Percentiles rank a stretch among this genome's conserved stretches.
Evolutionary conservation across 1,140 invertebrate genomes (phyloP).

Genomic region (Agrypnia vestita): DNA sequence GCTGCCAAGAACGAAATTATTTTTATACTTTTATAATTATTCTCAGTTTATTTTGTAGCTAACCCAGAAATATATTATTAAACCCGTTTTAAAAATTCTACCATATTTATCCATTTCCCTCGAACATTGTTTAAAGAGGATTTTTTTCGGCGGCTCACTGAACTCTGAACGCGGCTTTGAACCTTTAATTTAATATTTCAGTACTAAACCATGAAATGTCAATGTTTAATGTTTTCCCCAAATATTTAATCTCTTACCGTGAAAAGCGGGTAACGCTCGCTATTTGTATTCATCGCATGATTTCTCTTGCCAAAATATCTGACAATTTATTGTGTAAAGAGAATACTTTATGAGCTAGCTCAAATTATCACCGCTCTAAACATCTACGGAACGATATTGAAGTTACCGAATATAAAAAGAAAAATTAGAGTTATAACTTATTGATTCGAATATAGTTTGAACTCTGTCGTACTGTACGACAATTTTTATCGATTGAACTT

Average conservation of each 20-base stretch:
- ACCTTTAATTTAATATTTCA: slow-evolving; percentile 10
- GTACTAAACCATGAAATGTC: slow-evolving; percentile 6
- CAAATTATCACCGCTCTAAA: slow-evolving; percentile 21
- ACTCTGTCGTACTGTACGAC: no score
- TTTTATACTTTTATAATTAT: no score
- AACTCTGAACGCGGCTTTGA: neutral
- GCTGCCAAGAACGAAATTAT: no score
- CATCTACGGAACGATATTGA: neutral
- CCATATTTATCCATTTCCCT: neutral
- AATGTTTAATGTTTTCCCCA: slow-evolving; percentile 14
- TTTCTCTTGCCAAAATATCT: slow-evolving; percentile 12
- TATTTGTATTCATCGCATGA: slow-evolving; percentile 20
- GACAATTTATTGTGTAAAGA: slow-evolving; percentile 14
- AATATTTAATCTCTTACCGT: slow-evolving; percentile 18
- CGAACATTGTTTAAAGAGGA: neutral
- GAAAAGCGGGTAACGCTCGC: slow-evolving; percentile 5
- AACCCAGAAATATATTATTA: no score
- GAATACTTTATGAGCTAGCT: slow-evolving; percentile 19
- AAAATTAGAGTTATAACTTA: no score
- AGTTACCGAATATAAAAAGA: neutral
- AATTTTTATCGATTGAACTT: no score
- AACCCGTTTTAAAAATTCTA: no score
- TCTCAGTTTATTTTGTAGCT: no score
- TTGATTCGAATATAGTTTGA: no score
- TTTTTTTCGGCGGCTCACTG: neutral